Base-by-base conservation (phyloP, 2,797 vertebrate species). In the Chromis chromis region DNA sequence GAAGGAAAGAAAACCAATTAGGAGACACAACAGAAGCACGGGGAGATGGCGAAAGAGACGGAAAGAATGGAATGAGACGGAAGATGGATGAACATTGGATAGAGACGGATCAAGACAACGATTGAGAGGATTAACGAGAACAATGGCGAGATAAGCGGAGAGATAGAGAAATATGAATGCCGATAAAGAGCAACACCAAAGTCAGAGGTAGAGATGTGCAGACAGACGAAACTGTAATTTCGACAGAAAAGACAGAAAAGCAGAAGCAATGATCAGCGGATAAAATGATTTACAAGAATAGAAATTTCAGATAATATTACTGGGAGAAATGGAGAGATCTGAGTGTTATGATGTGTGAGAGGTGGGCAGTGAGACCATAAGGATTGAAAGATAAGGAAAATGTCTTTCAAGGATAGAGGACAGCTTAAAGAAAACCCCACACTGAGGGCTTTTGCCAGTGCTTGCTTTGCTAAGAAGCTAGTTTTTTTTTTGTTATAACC, bases 1-100 rank as follows among this genome's bases (percentile, higher is more conserved):
- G 67, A 85, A 86, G 80, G 67, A 65, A 88, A 81, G 69, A 86
- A 85, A 91, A 88, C 78, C 87, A 90, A 93, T 90, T 90, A 87
- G 75, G 77, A 71, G 79, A 74, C 73, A 80, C 60, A 86, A 85
- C 72, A 81, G 80, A 80, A 70, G 48, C 21, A 60, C 0, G 19
- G 31, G 36, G 61, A 60, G 53, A 57, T 56, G 36, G 22, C 54
- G 65, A 31, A 48, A 53, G 58, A 72, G 65, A 82, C 21, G 42
- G 52, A 69, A 70, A 64, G 56, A 67, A 48, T 49, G 61, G 39
- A 58, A 73, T 16, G 42, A 36, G 24, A 74, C 64, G 61, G 33
- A 82, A 86, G 86, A 89, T 62, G 65, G 76, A 89, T 83, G 83
- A 79, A 81, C 72, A 84, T 85, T 82, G 76, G 71, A 82, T 77